Conservation (phyloP, 2,113 vertebrate species). For the Podarcis cretensis region DNA sequence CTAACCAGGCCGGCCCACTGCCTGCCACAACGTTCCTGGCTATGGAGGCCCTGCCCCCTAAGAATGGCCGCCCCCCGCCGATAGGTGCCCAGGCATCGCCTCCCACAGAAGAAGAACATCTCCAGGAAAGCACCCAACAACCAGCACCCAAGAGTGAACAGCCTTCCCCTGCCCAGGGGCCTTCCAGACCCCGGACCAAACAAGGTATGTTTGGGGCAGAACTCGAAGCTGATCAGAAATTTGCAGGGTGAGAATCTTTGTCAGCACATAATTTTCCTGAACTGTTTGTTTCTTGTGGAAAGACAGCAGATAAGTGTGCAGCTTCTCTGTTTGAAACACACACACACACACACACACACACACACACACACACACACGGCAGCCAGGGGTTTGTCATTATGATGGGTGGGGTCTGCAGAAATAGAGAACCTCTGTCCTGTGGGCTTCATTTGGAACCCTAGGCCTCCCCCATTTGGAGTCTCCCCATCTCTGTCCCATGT, state of each 20-base stretch:
- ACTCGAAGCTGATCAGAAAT: neutral
- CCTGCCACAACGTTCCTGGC: neutral
- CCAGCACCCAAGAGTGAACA: slow-evolving; percentile 52
- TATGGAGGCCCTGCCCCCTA: neutral
- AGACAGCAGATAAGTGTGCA: neutral
- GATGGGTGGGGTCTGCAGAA: too few species aligned
- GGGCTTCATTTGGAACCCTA: too few species aligned
- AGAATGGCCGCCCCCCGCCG: neutral
- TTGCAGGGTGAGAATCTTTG: neutral
- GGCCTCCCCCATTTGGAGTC: too few species aligned
- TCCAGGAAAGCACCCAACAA: neutral
- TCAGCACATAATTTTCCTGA: too few species aligned
- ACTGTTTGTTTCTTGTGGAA: neutral
- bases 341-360: neutral
- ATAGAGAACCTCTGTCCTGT: too few species aligned
- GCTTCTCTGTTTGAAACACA: too few species aligned
- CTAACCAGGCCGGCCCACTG: neutral
- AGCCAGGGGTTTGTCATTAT: neutral
- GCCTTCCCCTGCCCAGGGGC: slow-evolving; percentile 14
- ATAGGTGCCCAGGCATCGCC: neutral
- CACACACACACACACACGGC: neutral
- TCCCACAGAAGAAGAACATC: neutral
- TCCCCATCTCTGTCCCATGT: too few species aligned
- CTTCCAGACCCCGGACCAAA: slow-evolving; percentile 66
- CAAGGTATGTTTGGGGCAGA: slow-evolving; percentile 67